A percentile compares a stretch with the other conserved stretches of the same genome.
Evolutionary conservation across 2,888 invertebrate genomes (phyloP).

Genomic region (Baccha elongata): DNA sequence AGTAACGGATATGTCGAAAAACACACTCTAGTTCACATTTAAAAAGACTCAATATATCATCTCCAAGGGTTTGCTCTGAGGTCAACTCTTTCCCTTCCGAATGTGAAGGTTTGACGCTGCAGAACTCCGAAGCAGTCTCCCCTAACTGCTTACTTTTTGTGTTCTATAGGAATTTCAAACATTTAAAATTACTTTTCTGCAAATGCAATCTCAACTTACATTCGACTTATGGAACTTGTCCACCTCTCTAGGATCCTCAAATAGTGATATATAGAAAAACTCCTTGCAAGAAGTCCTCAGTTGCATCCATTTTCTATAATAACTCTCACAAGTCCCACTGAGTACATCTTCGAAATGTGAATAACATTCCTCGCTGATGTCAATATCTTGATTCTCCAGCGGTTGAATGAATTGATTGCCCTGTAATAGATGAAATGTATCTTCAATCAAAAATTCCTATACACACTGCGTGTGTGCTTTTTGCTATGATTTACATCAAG

Average conservation of each 20-base stretch:
- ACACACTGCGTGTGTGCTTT: background rate
- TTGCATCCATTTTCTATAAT: slow-evolving; percentile 74
- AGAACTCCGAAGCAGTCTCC: slow-evolving; percentile 75
- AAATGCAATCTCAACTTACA: slow-evolving; percentile 35
- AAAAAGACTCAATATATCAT: slow-evolving; percentile 50
- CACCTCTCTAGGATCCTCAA: slow-evolving; percentile 41
- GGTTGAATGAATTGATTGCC: slow-evolving; percentile 51
- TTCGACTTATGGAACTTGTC: slow-evolving; percentile 19
- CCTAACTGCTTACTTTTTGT: slow-evolving; percentile 40
- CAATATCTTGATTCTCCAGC: slow-evolving; percentile 56
- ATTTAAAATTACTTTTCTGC: background rate
- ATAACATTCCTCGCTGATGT: slow-evolving; percentile 46
- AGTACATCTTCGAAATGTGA: slow-evolving; percentile 61
- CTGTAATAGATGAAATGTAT: slow-evolving; percentile 50
- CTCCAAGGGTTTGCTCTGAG: slow-evolving; percentile 30
- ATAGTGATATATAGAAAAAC: slow-evolving; percentile 55
- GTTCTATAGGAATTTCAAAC: slow-evolving; percentile 22
- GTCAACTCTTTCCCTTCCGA: slow-evolving; percentile 40
- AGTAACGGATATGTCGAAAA: slow-evolving; percentile 75
- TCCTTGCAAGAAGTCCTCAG: slow-evolving; percentile 47
- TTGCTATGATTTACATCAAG: slow-evolving; percentile 74
- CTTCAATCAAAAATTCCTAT: slow-evolving; percentile 32
- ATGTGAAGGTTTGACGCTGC: slow-evolving; percentile 38
- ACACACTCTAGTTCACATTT: slow-evolving; percentile 74
- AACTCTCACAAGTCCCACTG: slow-evolving; percentile 74